Evolutionary conservation across 1,140 invertebrate species (phyloP), one percentile per base, ranked within the genome.

Genomic region (Eriocheir sinensis): DNA sequence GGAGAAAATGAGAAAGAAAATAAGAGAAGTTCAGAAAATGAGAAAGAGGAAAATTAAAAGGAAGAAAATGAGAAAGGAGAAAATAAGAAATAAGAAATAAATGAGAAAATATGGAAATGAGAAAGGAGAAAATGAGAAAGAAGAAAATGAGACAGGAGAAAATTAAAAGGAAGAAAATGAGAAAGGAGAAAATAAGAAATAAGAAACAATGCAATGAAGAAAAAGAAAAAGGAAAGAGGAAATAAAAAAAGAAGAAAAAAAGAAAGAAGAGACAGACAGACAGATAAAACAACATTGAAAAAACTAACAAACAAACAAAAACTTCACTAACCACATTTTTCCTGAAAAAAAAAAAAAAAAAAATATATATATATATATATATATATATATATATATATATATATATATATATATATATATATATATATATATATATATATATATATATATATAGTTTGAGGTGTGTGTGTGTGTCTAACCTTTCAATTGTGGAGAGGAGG

Each of bases 401-500:
- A 72, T 72, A 72, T 72, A 72, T 72, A 72, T 72, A 72, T 72
- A 72, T 72, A 72, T 72, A 72, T 72, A 72, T 72, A 72, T 72
- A 72, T 72, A 72, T 72, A 72, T 72, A 72, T 72, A 12, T 72
- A 27, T 72, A 72, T 12, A 27, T 12, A 72, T 27, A 72, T 72
- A 27, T 72, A 27, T 72, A 72, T 72, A 72, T 72, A 72, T 72
- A 27, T 72, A 72, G 12, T 12, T 72, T 12, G 12, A 12, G 12
- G 53, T 72, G 53, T 72, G 53, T 72, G 53, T 27, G 27, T 72
- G 53, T 72, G 53, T 72, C 12, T 97, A 96, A 98, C 98, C 97
- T 97, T 97, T 99, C 98, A 96, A 99, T 98, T 81, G 98, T 98
- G 96, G 98, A 97, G 72, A 99, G 97, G 95, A 99, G 97, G 97